Percentiles rank a stretch among this genome's conserved stretches.
Conservation (phyloP, 2,888 invertebrate species). For the Pandemis corylana region DNA sequence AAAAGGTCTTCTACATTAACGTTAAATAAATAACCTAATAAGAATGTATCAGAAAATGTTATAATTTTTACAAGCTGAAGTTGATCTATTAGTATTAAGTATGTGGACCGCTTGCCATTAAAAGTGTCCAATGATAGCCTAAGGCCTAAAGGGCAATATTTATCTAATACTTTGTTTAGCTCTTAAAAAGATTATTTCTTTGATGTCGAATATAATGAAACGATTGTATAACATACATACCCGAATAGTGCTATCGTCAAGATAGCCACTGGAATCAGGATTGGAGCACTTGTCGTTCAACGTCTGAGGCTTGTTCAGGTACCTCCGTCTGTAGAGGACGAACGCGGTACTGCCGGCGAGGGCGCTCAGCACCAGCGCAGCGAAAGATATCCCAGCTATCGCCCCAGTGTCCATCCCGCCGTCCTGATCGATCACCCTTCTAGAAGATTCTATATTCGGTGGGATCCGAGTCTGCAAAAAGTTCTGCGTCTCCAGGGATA, state of each 20-base stretch:
- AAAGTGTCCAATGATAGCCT: too few relatives aligned
- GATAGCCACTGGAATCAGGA: constrained; percentile 94
- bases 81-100: too few relatives aligned
- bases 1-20: too few relatives aligned
- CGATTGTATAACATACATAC: constrained; percentile 80
- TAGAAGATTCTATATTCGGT: constrained; percentile 73
- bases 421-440: constrained; percentile 69
- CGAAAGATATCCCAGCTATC: constrained; percentile 89
- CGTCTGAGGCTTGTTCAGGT: constrained; percentile 93
- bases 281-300: constrained; percentile 93
- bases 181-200: too few relatives aligned
- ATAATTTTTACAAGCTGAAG: too few relatives aligned
- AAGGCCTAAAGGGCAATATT: too few relatives aligned
- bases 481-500: constrained; percentile 73
- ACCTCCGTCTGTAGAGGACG: constrained; percentile 88
- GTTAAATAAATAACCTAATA: too few relatives aligned
- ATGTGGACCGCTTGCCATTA: too few relatives aligned
- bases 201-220: too few relatives aligned
- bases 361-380: constrained; percentile 87
- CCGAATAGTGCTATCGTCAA: constrained; percentile 94
- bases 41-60: too few relatives aligned
- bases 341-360: constrained; percentile 88
- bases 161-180: too few relatives aligned
- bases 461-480: constrained; percentile 75
- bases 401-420: constrained; percentile 84